Percentiles rank a stretch among this genome's conserved stretches.
phyloP scores from a whole-genome alignment of 1,140 invertebrate species.

The Limonius californicus region DNA sequence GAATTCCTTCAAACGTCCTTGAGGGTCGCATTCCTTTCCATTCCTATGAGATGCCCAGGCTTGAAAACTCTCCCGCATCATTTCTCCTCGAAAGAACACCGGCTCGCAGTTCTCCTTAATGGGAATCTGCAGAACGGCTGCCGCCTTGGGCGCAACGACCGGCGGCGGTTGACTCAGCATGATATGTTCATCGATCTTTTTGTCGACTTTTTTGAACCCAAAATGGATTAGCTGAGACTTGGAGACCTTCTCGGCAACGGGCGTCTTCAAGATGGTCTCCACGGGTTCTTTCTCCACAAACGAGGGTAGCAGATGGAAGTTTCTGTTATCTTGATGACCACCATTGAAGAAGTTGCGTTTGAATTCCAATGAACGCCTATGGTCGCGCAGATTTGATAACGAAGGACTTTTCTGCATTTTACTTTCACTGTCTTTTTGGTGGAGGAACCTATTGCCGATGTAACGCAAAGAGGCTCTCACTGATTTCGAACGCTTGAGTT shows the following conservation, averaged over 20 bases:
- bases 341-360: constrained; percentile 20
- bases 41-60: constrained; percentile 2
- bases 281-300: constrained; percentile 24
- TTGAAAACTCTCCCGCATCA: neutral
- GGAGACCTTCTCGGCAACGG: constrained; percentile 40
- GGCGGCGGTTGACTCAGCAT: constrained; percentile 44
- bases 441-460: constrained; percentile 55
- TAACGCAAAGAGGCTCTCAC: constrained; percentile 67
- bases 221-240: constrained; percentile 21
- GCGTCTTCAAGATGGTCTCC: constrained; percentile 50
- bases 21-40: constrained; percentile 20
- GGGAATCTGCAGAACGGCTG: constrained; percentile 55
- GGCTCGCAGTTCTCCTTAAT: constrained; percentile 32
- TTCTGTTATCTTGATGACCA: constrained; percentile 10
- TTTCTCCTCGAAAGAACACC: constrained; percentile 16
- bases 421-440: constrained; percentile 43
- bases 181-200: neutral
- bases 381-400: constrained; percentile 48
- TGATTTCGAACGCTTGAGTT: constrained; percentile 58
- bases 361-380: constrained; percentile 21
- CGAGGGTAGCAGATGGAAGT: neutral
- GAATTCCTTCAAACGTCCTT: constrained; percentile 23
- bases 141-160: constrained; percentile 56
- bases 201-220: neutral
- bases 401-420: constrained; percentile 40